Base-by-base conservation (phyloP, 1,140 invertebrate species). In the Thereuonema tuberculata region DNA sequence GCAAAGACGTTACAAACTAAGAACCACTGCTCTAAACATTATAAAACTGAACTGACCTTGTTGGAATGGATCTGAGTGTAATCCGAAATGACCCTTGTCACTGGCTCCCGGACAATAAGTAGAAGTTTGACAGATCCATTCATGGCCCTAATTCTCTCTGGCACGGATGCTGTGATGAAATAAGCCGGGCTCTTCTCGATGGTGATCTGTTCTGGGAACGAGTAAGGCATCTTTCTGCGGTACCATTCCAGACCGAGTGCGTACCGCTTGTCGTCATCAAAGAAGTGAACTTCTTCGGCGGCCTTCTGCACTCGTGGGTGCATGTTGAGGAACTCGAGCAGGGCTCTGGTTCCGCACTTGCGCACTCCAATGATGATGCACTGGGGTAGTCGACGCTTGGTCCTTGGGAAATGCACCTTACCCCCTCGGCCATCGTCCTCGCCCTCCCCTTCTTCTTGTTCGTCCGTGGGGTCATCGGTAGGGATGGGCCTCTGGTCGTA, bases 41-140 rank as follows among this genome's bases (percentile, higher is more conserved):
- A n/a, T n/a, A n/a, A n/a, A n/a, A n/a, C n/a, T n/a, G n/a, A n/a
- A n/a, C n/a, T n/a, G n/a, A n/a, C 21, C 28, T 65, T 62, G 23
- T 71, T 69, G 50, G 54, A 59, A 25, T 60, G 50, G 28, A 76
- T 65, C 62, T 79, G 77, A 24, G 75, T 70, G 64, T 77, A 79
- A 64, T 81, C 79, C 0, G 79, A 81, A 50, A 81, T 75, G 20
- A 78, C 72, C 37, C 79, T 62, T 2, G 74, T 79, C 24, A 81
- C 77, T 0, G 79, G 79, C 65, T 81, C 76, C 17, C 80, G 64
- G 1, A 81, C 75, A 12, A 81, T 79, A 2, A 81, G 56, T 1
- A 81, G 72, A 2, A 81, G 66, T 62, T 78, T 77, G 17, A 77
- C 72, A 20, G 70, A 66, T 21, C 71, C 69, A 57, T 80, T 78